Evolutionary conservation across 2,797 vertebrate species (phyloP).

Genomic region (Hozukius guyotensis): DNA sequence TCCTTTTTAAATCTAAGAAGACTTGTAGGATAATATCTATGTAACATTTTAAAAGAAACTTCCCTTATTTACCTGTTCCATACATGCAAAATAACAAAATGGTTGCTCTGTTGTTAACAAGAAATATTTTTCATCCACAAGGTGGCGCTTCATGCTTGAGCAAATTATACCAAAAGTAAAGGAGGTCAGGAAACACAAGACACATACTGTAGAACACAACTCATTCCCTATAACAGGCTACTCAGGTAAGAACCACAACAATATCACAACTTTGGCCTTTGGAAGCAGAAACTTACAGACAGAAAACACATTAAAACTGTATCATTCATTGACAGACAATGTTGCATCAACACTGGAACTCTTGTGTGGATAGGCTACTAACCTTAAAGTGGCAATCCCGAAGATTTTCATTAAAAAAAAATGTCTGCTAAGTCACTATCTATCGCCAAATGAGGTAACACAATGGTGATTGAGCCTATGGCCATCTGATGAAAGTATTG

Average conservation of each 20-base stretch:
- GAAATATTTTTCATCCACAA: conserved; percentile 1
- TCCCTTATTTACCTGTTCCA: no score
- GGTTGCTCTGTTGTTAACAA: background rate
- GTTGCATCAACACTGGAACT: background rate
- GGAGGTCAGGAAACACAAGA: background rate
- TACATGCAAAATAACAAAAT: background rate
- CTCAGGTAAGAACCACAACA: background rate
- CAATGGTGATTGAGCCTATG: no score
- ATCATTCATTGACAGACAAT: background rate
- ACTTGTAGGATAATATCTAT: no score
- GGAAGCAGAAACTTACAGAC: background rate
- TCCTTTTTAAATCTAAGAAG: no score
- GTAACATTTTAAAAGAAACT: no score
- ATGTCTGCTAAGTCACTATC: no score
- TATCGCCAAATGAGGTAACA: no score
- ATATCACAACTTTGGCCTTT: background rate
- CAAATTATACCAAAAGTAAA: background rate
- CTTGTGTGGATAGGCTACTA: no score
- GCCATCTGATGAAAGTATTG: no score
- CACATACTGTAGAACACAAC: background rate
- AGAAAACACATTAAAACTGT: background rate
- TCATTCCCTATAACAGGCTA: background rate
- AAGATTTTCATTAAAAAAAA: no score
- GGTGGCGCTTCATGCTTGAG: background rate
- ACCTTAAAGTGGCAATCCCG: no score